A percentile compares a stretch with the other conserved stretches of the same genome.
phyloP scores from a whole-genome alignment of 2,888 invertebrate genomes.

The Eupithecia abbreviata region DNA sequence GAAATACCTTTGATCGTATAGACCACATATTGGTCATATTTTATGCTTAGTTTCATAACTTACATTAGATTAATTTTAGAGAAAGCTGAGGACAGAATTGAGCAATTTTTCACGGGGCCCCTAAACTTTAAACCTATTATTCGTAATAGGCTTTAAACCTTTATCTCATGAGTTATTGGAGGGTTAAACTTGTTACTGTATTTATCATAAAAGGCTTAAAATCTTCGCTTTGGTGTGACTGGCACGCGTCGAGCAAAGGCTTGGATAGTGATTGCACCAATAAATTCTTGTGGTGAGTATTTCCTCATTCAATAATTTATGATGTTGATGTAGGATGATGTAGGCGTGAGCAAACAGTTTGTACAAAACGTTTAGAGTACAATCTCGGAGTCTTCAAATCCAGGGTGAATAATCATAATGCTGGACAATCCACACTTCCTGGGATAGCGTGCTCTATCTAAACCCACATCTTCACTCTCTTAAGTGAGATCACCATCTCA shows the following conservation, averaged over 20 bases:
- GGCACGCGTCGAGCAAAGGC: not conserved
- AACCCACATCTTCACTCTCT: too few species aligned
- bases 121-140: not conserved
- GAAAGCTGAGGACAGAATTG: too few species aligned
- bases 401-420: too few species aligned
- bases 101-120: too few species aligned
- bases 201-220: not conserved
- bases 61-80: too few species aligned
- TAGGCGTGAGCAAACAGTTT: not conserved
- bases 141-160: not conserved
- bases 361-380: not conserved
- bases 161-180: not conserved
- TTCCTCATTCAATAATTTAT: not conserved
- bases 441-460: too few species aligned
- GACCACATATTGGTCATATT: too few species aligned
- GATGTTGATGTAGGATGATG: not conserved
- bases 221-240: not conserved
- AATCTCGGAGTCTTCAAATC: too few species aligned
- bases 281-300: not conserved
- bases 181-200: not conserved
- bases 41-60: too few species aligned
- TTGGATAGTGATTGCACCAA: slow-evolving; percentile 1
- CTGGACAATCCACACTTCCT: too few species aligned
- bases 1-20: too few species aligned
- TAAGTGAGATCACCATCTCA: too few species aligned